phyloP scores from a whole-genome alignment of 2,113 vertebrate species.

The Epinephelus fuscoguttatus region DNA sequence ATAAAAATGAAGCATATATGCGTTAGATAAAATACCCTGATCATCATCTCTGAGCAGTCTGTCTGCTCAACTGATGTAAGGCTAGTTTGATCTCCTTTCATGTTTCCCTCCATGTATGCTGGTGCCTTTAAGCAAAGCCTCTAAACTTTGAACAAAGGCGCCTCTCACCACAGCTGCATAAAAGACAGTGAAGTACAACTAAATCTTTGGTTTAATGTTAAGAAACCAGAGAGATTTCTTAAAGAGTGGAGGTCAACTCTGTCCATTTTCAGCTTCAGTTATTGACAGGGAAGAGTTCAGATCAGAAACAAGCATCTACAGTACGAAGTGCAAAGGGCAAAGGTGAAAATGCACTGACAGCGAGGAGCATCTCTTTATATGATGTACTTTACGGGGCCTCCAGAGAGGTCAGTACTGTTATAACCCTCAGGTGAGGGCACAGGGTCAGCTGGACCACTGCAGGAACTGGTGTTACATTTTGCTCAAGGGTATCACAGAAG shows the following conservation, averaged over 20 bases:
- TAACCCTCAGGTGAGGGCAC: not conserved
- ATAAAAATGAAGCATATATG: not conserved
- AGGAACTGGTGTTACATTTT: not conserved
- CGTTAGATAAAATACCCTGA: not conserved
- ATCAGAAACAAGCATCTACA: not conserved
- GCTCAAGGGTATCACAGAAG: not conserved
- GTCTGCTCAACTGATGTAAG: slow-evolving; percentile 3
- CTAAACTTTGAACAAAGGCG: not conserved
- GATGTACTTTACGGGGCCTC: not conserved
- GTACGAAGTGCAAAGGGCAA: not conserved
- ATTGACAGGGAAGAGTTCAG: not conserved
- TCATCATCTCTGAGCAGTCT: not conserved
- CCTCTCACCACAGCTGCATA: not conserved
- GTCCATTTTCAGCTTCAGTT: not conserved
- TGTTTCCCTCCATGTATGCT: not conserved
- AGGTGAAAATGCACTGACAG: not conserved
- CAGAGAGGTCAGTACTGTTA: not conserved
- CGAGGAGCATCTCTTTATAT: not conserved
- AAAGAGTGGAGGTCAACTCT: not conserved
- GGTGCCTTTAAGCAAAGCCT: not conserved
- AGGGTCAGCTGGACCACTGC: not conserved
- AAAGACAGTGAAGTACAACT: not conserved
- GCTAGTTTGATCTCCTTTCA: not conserved
- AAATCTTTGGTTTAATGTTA: not conserved
- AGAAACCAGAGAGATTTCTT: not conserved